A percentile compares a stretch with the other conserved stretches of the same genome.
phyloP scores from a whole-genome alignment of 2,888 invertebrate genomes.

The Tridacna gigas region DNA sequence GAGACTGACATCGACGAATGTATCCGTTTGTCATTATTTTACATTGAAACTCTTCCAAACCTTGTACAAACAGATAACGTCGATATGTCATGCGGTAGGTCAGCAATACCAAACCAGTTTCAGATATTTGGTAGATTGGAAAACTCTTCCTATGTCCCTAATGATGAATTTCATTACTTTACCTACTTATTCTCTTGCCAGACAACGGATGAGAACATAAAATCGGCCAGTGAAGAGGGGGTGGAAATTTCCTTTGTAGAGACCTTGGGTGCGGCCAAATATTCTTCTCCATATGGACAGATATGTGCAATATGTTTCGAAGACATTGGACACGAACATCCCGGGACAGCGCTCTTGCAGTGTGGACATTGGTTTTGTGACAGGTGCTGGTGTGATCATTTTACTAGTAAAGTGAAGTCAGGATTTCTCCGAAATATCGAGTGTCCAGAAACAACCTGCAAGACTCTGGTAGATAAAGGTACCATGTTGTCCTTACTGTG shows the following conservation, averaged over 20 bases:
- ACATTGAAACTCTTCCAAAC: slow-evolving; percentile 62
- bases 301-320: slow-evolving; percentile 69
- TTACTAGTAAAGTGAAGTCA: slow-evolving; percentile 44
- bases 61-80: background rate
- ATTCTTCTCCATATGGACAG: background rate
- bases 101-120: too few relatives aligned
- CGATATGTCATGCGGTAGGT: background rate
- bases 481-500: slow-evolving; percentile 51
- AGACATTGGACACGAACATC: slow-evolving; percentile 26
- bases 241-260: too few relatives aligned
- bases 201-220: background rate
- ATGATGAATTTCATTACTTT: background rate
- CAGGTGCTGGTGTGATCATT: slow-evolving; percentile 68
- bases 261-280: too few relatives aligned
- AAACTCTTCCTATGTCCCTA: background rate
- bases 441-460: slow-evolving; percentile 69
- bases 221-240: background rate
- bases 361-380: slow-evolving; percentile 76
- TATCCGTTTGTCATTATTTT: slow-evolving; percentile 57
- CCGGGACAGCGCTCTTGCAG: slow-evolving; percentile 58
- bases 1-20: slow-evolving; percentile 62
- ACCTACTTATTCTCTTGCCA: slow-evolving; percentile 3
- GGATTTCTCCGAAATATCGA: slow-evolving; percentile 37
- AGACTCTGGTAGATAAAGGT: slow-evolving; percentile 50
- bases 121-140: background rate